These are phyloP conservation scores for Sanderia malayensis DNA, from an alignment of 30 jellyfish, hydroid and myxozoan species.

Conservation along the genomic window DNA sequence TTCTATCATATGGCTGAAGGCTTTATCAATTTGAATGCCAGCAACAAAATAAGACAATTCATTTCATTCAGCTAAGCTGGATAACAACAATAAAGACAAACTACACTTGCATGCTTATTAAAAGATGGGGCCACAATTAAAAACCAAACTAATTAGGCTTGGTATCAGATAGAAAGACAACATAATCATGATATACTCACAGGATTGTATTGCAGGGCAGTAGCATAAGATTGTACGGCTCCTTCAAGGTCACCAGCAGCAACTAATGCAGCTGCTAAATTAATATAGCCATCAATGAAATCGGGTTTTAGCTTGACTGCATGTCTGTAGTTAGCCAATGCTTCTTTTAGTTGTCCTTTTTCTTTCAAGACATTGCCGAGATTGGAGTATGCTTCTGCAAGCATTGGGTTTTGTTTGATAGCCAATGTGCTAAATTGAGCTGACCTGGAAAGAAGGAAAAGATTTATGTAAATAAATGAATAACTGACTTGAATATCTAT, in stretches of 20 bases:
- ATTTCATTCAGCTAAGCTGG: no score
- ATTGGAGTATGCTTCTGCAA: conserved; percentile 91
- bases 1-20: no score
- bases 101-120: no score
- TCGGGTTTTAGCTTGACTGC: conserved; percentile 92
- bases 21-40: no score
- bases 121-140: no score
- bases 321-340: conserved; percentile 89
- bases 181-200: no score
- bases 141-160: no score
- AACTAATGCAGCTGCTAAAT: conserved; percentile 94
- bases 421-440: conserved; percentile 93
- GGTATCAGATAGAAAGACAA: no score
- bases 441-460: conserved; percentile 68
- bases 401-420: conserved; percentile 85
- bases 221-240: conserved; percentile 98
- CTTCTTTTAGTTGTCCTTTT: conserved; percentile 90
- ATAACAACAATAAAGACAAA: no score
- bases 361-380: conserved; percentile 92
- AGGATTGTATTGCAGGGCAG: conserved; percentile 94
- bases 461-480: no score
- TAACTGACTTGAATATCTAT: no score
- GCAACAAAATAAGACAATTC: no score
- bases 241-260: conserved; percentile 99
- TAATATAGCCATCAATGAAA: conserved; percentile 86